Evolutionary conservation across 1,140 invertebrate genomes (phyloP).

Genomic region (Drosophila tsacasi): DNA sequence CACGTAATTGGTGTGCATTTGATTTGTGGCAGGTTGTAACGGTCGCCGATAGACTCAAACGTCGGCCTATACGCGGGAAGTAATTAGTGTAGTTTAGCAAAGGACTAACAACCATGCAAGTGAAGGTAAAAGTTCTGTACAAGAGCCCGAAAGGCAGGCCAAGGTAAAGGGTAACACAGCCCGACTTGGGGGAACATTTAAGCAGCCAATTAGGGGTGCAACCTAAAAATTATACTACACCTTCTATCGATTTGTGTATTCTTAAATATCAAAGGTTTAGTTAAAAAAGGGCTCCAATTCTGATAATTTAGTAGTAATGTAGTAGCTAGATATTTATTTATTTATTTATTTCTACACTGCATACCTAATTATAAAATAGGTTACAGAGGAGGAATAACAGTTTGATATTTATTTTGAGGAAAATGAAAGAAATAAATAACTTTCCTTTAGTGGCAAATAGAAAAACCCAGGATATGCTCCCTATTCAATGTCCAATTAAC

Average conservation of each 20-base stretch:
- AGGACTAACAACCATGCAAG: conserved; percentile 53
- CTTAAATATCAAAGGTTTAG: not conserved
- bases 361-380: too few species aligned
- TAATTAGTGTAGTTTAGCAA: conserved; percentile 80
- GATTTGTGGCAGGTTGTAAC: conserved; percentile 78
- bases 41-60: conserved; percentile 62
- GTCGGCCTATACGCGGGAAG: conserved; percentile 56
- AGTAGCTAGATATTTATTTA: too few species aligned
- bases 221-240: not conserved
- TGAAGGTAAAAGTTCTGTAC: conserved; percentile 65
- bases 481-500: not conserved
- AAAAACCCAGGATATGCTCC: too few species aligned
- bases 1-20: conserved; percentile 83
- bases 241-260: not conserved
- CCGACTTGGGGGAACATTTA: conserved; percentile 4
- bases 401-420: too few species aligned
- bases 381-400: too few species aligned
- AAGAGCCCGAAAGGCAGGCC: conserved; percentile 39
- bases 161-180: conserved; percentile 38
- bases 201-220: conserved; percentile 7
- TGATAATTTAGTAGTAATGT: not conserved
- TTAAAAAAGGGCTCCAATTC: not conserved
- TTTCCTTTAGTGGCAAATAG: not conserved
- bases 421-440: not conserved
- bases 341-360: too few species aligned